phyloP scores from a whole-genome alignment of 2,113 vertebrate species.

The Myanophis thanlyinensis region DNA sequence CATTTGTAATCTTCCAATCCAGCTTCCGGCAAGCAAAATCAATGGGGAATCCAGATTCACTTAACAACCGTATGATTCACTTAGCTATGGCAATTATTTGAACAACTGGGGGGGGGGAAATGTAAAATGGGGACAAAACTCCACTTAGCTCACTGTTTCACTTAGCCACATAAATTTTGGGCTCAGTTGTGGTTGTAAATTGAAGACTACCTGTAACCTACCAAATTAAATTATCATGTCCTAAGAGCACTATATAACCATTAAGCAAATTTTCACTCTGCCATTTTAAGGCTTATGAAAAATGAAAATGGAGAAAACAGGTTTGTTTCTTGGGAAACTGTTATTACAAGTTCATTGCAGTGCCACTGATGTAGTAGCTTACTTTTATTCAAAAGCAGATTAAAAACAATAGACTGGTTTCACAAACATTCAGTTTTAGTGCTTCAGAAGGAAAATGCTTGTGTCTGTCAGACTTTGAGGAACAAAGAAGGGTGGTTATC shows the following conservation, averaged over 20 bases:
- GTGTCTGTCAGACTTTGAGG: neutral
- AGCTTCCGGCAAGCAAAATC: neutral
- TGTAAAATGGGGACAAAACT: neutral
- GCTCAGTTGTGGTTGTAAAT: neutral
- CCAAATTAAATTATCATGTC: neutral
- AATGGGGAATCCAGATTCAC: neutral
- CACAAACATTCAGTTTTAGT: neutral
- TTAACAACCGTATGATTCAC: neutral
- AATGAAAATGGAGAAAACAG: neutral
- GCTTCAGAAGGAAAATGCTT: neutral
- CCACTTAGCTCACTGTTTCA: neutral
- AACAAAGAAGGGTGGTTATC: neutral
- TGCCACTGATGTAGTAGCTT: neutral
- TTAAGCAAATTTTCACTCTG: neutral
- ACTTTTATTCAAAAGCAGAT: conserved; percentile 18
- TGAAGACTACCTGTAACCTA: neutral
- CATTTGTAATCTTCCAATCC: neutral
- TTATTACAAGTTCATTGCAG: neutral
- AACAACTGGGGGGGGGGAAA: no score
- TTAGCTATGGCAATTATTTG: no score
- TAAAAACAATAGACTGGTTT: neutral
- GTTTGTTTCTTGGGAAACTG: conserved; percentile 1
- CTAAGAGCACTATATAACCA: conserved; percentile 36
- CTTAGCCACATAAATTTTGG: neutral
- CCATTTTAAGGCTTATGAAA: neutral